Conservation (phyloP, 2,113 vertebrate species). For the Centrocercus urophasianus region DNA sequence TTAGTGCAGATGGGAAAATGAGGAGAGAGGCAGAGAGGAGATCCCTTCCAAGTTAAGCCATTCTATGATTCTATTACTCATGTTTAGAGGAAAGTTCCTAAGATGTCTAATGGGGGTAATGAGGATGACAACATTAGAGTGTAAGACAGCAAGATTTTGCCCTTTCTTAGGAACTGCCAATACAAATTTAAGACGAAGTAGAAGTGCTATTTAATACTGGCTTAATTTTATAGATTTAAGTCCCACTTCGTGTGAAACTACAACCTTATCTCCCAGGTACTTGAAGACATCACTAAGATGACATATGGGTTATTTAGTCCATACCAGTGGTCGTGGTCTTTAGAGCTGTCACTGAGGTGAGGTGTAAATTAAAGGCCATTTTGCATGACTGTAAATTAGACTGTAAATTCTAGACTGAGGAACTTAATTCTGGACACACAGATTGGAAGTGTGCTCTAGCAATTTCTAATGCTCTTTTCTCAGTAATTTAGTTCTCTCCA, state of each 20-base stretch:
- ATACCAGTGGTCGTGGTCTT: not conserved
- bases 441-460: not conserved
- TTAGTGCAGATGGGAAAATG: not conserved
- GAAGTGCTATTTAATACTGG: not conserved
- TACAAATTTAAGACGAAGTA: not conserved
- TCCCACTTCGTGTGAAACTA: not conserved
- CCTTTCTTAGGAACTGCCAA: not conserved
- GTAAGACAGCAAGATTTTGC: not conserved
- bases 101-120: not conserved
- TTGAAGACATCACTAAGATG: not conserved
- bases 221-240: not conserved
- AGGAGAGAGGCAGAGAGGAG: not conserved
- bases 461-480: not conserved
- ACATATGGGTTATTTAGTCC: too few relatives aligned
- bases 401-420: not conserved
- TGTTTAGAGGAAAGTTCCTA: not conserved
- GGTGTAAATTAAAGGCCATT: not conserved
- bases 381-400: not conserved
- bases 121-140: not conserved
- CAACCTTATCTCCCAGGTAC: not conserved
- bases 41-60: not conserved
- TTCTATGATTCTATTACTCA: not conserved
- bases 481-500: not conserved
- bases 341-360: not conserved
- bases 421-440: not conserved